phyloP scores from a whole-genome alignment of 2,113 vertebrate species.

The human (Homo sapiens) region DNA sequence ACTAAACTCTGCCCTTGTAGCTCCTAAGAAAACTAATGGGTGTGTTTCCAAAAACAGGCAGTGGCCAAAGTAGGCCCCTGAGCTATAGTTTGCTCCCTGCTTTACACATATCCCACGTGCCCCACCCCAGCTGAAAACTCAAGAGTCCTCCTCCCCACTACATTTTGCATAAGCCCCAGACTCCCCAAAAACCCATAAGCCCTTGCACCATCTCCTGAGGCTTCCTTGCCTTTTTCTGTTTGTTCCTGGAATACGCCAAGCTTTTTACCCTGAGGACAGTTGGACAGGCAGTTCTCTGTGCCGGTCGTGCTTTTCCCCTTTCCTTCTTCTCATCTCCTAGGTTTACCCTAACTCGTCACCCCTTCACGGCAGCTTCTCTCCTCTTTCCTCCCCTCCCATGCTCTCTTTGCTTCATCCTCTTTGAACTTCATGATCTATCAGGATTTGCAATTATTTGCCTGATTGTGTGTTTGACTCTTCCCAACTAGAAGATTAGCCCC shows the following conservation, averaged over 20 bases:
- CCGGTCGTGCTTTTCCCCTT: rapidly evolving
- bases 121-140: not conserved
- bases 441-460: not conserved
- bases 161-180: not conserved
- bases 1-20: not conserved
- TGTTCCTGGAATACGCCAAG: not conserved
- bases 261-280: not conserved
- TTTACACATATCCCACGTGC: not conserved
- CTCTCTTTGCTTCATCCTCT: not conserved
- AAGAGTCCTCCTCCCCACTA: not conserved
- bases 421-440: not conserved
- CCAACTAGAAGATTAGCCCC: not conserved
- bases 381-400: too few relatives aligned
- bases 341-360: not conserved
- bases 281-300: too few relatives aligned
- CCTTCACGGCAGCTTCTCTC: too few relatives aligned
- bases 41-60: not conserved
- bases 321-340: too few relatives aligned
- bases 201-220: not conserved
- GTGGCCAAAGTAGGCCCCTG: not conserved
- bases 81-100: not conserved
- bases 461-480: not conserved
- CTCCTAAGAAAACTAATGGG: not conserved
- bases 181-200: not conserved
- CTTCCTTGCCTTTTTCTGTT: not conserved